Conservation (phyloP, 2,113 vertebrate species). For the Chloroceryle aenea region DNA sequence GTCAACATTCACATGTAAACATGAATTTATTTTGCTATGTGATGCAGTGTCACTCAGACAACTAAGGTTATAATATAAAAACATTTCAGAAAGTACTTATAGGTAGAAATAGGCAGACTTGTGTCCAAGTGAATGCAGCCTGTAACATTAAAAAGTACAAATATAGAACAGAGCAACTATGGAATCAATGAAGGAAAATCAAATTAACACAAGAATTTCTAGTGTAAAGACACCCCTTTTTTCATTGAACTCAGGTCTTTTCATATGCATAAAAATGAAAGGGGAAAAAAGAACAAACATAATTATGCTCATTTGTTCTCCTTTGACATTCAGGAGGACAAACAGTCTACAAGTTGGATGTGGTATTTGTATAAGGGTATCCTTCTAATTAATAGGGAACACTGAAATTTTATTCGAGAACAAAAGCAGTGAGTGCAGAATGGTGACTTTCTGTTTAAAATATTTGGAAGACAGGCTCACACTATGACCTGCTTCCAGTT, state of each 20-base stretch:
- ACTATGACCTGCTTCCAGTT: constrained; percentile 76
- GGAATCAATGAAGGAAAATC: neutral
- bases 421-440: constrained; percentile 10
- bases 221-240: neutral
- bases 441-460: constrained; percentile 72
- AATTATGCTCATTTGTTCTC: neutral
- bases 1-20: neutral
- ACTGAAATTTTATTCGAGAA: constrained; percentile 12
- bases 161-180: neutral
- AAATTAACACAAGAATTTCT: neutral
- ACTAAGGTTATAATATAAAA: neutral
- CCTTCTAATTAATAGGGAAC: neutral
- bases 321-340: constrained; percentile 7
- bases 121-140: neutral
- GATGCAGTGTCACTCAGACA: neutral
- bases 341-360: neutral
- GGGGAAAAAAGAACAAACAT: neutral
- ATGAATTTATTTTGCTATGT: neutral
- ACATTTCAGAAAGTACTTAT: neutral
- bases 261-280: constrained; percentile 4
- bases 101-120: neutral
- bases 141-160: neutral
- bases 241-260: neutral
- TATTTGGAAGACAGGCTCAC: constrained; percentile 63
- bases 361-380: neutral